phyloP scores from a whole-genome alignment of 2,113 vertebrate genomes.

The Corydoras maculifer region DNA sequence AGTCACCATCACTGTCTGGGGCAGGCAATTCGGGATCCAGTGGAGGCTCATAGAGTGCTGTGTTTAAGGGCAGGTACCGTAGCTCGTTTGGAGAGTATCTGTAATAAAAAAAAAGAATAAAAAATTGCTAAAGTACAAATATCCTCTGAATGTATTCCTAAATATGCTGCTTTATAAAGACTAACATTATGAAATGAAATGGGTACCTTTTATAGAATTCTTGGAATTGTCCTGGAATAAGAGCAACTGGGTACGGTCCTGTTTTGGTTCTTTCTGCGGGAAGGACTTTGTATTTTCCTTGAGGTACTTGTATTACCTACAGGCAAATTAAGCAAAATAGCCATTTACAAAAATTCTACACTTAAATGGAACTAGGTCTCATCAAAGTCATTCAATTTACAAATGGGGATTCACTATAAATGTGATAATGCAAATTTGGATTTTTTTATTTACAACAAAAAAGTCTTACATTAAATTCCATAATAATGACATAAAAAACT shows the following conservation, averaged over 20 bases:
- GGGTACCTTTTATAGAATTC: constrained; percentile 94
- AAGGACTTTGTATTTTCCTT: constrained; percentile 88
- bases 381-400: too few relatives aligned
- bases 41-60: constrained; percentile 91
- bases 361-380: too few relatives aligned
- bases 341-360: too few relatives aligned
- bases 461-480: too few relatives aligned
- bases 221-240: constrained; percentile 98
- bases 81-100: constrained; percentile 96
- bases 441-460: too few relatives aligned
- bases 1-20: constrained; percentile 89
- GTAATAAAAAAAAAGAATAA: neutral
- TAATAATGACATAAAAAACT: too few relatives aligned
- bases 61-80: constrained; percentile 91
- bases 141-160: too few relatives aligned
- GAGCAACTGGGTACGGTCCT: constrained; percentile 92
- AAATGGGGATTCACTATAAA: too few relatives aligned
- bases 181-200: neutral
- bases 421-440: too few relatives aligned
- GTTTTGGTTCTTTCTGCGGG: constrained; percentile 85
- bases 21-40: constrained; percentile 92
- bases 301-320: constrained; percentile 96
- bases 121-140: too few relatives aligned
- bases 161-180: neutral
- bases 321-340: neutral